These are phyloP conservation scores for Anaspis maculata DNA, from an alignment of 2,888 invertebrate species.

Conservation along the genomic window DNA sequence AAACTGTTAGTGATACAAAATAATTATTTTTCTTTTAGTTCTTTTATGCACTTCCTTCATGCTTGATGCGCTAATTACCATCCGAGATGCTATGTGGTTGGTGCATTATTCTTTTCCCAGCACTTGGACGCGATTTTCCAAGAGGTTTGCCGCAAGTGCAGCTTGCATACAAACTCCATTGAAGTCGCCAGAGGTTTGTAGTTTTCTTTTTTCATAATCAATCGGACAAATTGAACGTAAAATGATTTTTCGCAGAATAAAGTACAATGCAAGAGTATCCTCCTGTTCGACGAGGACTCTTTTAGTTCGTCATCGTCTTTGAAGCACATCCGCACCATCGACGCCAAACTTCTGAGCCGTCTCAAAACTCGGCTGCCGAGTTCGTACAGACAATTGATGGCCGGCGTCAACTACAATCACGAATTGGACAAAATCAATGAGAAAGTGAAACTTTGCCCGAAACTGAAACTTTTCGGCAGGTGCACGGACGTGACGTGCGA, in stretches of 20 bases:
- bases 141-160: constrained; percentile 64
- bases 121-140: constrained; percentile 59
- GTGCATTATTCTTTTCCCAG: constrained; percentile 65
- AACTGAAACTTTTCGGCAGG: constrained; percentile 54
- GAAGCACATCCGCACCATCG: no score
- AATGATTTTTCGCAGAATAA: no score
- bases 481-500: constrained; percentile 53
- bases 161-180: no score
- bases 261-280: no score
- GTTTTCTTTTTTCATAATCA: no score
- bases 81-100: constrained; percentile 57
- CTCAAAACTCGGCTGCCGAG: not conserved
- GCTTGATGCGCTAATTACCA: constrained; percentile 49
- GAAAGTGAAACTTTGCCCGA: constrained; percentile 55
- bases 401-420: no score
- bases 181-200: no score
- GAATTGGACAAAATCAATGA: constrained; percentile 6
- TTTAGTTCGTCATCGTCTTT: no score
- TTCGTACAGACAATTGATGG: constrained; percentile 26
- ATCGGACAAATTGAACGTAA: no score
- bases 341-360: not conserved
- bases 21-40: no score
- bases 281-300: no score
- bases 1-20: no score
- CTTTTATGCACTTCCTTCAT: constrained; percentile 64